A percentile compares a stretch with the other conserved stretches of the same genome.
These are phyloP conservation scores for Neodiprion lecontei DNA, from an alignment of 1,140 invertebrate species.

Conservation along the genomic window DNA sequence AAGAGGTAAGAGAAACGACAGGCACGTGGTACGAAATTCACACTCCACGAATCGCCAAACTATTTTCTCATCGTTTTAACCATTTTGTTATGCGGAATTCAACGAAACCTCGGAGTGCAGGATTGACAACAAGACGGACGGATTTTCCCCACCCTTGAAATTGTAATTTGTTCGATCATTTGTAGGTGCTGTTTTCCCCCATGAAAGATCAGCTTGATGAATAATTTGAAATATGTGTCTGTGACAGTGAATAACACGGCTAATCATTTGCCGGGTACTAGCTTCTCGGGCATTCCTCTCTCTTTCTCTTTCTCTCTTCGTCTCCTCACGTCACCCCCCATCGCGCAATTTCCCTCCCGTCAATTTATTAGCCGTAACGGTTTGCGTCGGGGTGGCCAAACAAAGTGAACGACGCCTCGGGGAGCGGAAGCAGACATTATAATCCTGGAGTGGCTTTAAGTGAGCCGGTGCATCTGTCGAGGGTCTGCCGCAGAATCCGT, in stretches of 20 bases:
- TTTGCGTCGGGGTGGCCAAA: slow-evolving; percentile 4
- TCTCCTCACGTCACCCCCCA: background rate
- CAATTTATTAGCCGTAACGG: slow-evolving; percentile 7
- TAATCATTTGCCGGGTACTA: background rate
- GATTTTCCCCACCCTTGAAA: too few species aligned
- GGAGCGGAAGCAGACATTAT: slow-evolving; percentile 1
- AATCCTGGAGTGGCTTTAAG: slow-evolving; percentile 7
- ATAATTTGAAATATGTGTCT: background rate
- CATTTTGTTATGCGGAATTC: background rate
- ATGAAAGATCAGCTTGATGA: too few species aligned
- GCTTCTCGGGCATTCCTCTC: background rate
- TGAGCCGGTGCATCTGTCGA: slow-evolving; percentile 6
- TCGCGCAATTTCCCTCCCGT: slow-evolving; percentile 3
- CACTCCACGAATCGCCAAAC: too few species aligned
- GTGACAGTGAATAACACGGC: background rate
- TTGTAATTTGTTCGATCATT: too few species aligned
- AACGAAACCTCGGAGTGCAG: too few species aligned
- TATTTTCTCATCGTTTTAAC: too few species aligned
- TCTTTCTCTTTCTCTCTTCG: background rate
- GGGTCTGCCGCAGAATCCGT: slow-evolving; percentile 6
- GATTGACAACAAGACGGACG: too few species aligned
- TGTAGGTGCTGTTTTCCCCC: too few species aligned
- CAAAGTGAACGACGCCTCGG: slow-evolving; percentile 6
- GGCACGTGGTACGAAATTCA: too few species aligned
- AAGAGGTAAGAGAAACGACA: too few species aligned